Conservation (phyloP, 2,113 vertebrate genomes). For the Ahaetulla prasina region DNA sequence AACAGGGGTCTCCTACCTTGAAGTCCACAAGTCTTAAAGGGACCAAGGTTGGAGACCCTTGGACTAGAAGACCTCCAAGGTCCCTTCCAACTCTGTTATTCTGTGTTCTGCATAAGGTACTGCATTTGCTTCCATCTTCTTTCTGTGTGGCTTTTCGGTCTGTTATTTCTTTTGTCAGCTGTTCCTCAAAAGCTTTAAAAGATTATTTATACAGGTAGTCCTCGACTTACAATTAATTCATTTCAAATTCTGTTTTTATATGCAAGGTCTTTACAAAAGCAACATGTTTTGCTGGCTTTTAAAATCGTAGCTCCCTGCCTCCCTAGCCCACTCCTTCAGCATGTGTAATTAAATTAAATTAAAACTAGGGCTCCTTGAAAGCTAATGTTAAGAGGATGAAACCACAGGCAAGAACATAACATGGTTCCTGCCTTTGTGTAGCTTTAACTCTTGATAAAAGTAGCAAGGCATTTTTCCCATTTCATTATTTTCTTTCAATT, state of each 20-base stretch:
- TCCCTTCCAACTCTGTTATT: no score
- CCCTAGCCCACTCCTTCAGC: neutral
- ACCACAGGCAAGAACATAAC: slow-evolving; percentile 61
- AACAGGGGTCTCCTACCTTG: no score
- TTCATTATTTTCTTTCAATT: slow-evolving; percentile 49
- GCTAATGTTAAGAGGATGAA: slow-evolving; percentile 59
- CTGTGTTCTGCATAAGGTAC: neutral
- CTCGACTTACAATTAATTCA: no score
- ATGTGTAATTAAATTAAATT: slow-evolving; percentile 57
- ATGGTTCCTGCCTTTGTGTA: slow-evolving; percentile 57
- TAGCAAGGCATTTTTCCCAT: slow-evolving; percentile 59
- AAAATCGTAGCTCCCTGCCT: neutral
- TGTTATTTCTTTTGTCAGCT: neutral
- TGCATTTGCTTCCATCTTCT: neutral
- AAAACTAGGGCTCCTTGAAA: slow-evolving; percentile 68
- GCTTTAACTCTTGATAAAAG: slow-evolving; percentile 60
- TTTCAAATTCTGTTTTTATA: neutral
- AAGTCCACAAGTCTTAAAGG: no score
- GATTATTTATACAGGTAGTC: neutral
- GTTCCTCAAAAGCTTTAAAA: neutral
- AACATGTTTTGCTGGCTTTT: slow-evolving; percentile 11
- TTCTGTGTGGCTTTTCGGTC: neutral
- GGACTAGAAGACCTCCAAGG: no score
- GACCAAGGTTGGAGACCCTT: no score
- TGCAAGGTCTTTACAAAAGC: slow-evolving; percentile 14